Base-by-base conservation (phyloP, 1,140 invertebrate genomes). In the Lasioglossum baleicum region DNA sequence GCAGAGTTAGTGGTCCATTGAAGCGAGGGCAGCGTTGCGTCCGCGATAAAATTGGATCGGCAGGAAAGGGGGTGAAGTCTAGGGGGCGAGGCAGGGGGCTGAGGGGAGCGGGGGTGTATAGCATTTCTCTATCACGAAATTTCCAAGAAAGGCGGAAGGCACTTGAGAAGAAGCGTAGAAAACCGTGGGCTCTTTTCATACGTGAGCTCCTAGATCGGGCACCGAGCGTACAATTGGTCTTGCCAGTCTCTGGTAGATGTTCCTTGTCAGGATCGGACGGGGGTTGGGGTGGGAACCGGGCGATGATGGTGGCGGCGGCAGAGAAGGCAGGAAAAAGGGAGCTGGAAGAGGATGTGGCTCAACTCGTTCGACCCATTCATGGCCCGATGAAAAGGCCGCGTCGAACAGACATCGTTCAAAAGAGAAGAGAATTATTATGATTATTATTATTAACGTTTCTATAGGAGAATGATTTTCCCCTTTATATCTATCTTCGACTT, bases 341-440 rank as follows among this genome's bases (percentile, higher is more conserved):
- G 65, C 75, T 80, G 75, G 83, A 70, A 81, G 89, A 90, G 88
- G 89, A 90, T 89, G 88, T 88, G 89, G 90, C 88, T 92, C 89
- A 91, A 92, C 91, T 92, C 91, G 91, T 91, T 91, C 90, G 87
- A 86, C 83, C 89, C 89, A 92, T 92, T 92, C 89, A 92, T 88
- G 89, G 90, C 84, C 82, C 90, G 87, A 91, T 92, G 91, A 92
- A 91, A 92, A 92, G 91, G 85, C 89, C 84, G 85, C 82, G 86
- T 66, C 89, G 86, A 90, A 90, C 90, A 89, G 89, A 89, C 85
- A 75, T 88, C 84, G 88, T 58, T 88, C 88, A 91, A 91, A 90
- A 90, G 90, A 91, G 89, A 89, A 88, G 90, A 81, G 88, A 91
- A 91, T 91, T 91, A 91, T 91, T 90, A 91, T 91, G 87, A 91